phyloP scores from a whole-genome alignment of 2,888 invertebrate species.

The Eristalis tenax region DNA sequence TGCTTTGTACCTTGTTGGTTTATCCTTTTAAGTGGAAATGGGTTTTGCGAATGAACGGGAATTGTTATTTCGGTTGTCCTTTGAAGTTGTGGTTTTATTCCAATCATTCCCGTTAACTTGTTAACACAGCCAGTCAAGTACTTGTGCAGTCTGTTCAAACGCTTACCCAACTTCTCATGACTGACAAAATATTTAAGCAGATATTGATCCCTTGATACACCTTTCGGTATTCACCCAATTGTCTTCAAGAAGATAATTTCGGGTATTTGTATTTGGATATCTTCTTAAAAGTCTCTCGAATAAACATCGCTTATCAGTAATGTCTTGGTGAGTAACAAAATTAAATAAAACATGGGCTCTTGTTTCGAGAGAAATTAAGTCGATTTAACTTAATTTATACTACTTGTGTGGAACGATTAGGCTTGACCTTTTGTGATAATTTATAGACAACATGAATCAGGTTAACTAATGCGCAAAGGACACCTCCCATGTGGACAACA shows the following conservation, averaged over 20 bases:
- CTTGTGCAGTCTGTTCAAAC: background rate
- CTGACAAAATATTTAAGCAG: background rate
- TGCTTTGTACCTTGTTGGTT: background rate
- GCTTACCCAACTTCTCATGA: background rate
- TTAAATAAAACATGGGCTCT: no score
- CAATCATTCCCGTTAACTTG: background rate
- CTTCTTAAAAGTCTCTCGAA: background rate
- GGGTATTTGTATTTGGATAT: background rate
- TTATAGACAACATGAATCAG: background rate
- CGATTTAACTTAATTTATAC: no score
- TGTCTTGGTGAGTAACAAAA: no score
- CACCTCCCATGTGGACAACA: background rate
- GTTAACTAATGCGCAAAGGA: background rate
- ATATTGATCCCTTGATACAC: background rate
- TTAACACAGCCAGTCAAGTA: background rate
- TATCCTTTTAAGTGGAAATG: constrained; percentile 1
- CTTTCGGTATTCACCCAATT: background rate
- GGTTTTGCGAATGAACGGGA: background rate
- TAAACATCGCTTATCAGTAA: no score
- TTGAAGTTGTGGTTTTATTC: background rate
- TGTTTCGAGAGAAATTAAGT: no score
- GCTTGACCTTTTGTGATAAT: background rate
- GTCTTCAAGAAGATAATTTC: background rate
- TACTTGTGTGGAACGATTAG: no score
- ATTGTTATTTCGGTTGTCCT: background rate